phyloP scores from a whole-genome alignment of 1,140 invertebrate genomes.

The Calephelis virginiensis region DNA sequence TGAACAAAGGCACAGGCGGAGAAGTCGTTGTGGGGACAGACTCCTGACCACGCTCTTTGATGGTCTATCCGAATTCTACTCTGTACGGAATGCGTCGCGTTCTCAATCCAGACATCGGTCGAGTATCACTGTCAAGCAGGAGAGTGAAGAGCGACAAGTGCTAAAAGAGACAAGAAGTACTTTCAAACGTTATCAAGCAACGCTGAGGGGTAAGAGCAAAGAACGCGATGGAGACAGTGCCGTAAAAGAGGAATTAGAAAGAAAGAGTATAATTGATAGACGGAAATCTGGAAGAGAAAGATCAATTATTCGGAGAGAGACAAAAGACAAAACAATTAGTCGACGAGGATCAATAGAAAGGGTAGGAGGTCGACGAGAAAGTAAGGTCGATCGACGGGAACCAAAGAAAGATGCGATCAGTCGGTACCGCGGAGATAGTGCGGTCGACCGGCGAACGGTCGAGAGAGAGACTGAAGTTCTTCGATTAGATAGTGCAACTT shows the following conservation, averaged over 20 bases:
- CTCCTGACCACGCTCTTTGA: slow-evolving; percentile 88
- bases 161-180: slow-evolving; percentile 71
- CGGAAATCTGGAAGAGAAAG: background rate
- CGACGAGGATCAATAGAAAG: background rate
- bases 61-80: slow-evolving; percentile 91
- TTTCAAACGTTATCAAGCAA: slow-evolving; percentile 60
- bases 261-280: background rate
- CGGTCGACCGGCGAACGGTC: background rate
- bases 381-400: background rate
- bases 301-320: background rate
- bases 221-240: slow-evolving; percentile 12
- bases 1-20: slow-evolving; percentile 27
- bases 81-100: slow-evolving; percentile 79
- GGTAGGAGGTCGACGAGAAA: background rate
- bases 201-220: slow-evolving; percentile 34
- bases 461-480: background rate
- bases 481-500: background rate
- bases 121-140: slow-evolving; percentile 30
- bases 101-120: slow-evolving; percentile 48
- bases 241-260: background rate
- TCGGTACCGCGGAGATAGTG: background rate
- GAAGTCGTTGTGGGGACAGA: slow-evolving; percentile 64
- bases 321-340: background rate
- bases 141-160: slow-evolving; percentile 42
- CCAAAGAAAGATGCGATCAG: background rate